phyloP scores from a whole-genome alignment of 2,797 vertebrate species.

The Squalus acanthias region DNA sequence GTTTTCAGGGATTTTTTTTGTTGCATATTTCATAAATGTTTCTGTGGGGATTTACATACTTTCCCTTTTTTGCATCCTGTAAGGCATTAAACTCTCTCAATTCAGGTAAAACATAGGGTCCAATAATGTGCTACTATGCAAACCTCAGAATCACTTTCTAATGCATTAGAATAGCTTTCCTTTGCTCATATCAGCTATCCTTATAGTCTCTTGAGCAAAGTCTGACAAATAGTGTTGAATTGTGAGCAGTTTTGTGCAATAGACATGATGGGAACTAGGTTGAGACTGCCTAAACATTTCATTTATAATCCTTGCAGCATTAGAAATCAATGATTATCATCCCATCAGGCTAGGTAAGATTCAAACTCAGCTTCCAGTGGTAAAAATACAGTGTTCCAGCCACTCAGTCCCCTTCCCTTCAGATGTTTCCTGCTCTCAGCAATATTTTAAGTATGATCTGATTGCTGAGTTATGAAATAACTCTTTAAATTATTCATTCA shows the following conservation, averaged over 20 bases:
- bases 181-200: not conserved
- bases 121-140: not conserved
- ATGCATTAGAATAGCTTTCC: not conserved
- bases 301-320: not conserved
- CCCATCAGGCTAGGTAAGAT: not conserved
- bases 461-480: not conserved
- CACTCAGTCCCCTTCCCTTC: not conserved
- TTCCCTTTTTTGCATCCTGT: not conserved
- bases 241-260: not conserved
- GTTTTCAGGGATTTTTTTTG: not conserved
- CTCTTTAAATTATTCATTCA: too few species aligned
- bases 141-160: not conserved
- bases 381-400: not conserved
- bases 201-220: not conserved
- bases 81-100: not conserved
- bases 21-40: not conserved
- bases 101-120: not conserved
- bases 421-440: not conserved
- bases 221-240: not conserved
- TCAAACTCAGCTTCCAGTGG: not conserved
- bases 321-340: not conserved
- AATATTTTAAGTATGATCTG: not conserved
- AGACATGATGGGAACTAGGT: not conserved
- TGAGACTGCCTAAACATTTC: not conserved
- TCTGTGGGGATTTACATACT: not conserved